Evolutionary conservation across 2,113 vertebrate genomes (phyloP).

Genomic region (Halcyon malimbica): DNA sequence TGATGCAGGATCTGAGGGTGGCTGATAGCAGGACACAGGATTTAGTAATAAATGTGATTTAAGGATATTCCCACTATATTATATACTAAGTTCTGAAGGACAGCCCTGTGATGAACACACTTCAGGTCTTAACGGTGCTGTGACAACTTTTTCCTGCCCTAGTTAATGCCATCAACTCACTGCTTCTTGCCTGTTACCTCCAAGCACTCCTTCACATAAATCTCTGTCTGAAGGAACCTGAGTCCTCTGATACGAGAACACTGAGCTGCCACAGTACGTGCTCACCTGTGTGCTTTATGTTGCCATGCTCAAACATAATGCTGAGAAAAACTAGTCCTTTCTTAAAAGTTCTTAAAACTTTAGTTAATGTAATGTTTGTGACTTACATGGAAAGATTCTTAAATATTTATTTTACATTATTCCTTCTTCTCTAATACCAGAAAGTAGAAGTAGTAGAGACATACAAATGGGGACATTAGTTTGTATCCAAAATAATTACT

Average conservation of each 20-base stretch:
- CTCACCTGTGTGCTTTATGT: not conserved
- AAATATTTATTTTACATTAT: not conserved
- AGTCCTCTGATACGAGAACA: not conserved
- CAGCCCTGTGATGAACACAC: not conserved
- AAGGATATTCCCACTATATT: not conserved
- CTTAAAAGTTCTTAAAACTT: not conserved
- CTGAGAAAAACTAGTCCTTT: not conserved
- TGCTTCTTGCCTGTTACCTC: not conserved
- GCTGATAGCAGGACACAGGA: not conserved
- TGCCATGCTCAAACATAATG: not conserved
- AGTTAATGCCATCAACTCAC: not conserved
- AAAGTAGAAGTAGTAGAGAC: not conserved
- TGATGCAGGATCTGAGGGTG: not conserved
- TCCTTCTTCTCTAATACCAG: not conserved
- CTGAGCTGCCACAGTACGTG: not conserved
- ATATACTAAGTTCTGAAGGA: not conserved
- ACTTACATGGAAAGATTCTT: not conserved
- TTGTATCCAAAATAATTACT: conserved; percentile 53
- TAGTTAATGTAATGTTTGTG: not conserved
- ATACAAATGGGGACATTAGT: conserved; percentile 3
- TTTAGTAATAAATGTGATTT: not conserved
- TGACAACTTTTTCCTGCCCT: not conserved
- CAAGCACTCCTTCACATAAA: not conserved
- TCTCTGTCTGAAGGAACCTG: not conserved
- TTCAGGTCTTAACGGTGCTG: not conserved